Conservation (phyloP, 2,888 invertebrate genomes). For the Drosophila mayaguana region DNA sequence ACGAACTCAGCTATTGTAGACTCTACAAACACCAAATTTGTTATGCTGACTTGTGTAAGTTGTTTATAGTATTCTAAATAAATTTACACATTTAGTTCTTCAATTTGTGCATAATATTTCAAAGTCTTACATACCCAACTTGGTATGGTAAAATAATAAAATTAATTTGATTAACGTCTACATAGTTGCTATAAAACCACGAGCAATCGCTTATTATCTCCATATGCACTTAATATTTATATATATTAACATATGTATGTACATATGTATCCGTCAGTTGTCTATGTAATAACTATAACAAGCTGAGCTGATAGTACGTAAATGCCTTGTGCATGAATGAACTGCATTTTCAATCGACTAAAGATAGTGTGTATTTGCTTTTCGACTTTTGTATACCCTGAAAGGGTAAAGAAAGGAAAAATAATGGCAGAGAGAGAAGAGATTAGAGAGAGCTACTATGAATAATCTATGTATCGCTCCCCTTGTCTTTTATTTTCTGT, state of each 20-base stretch:
- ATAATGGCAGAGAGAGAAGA: neutral
- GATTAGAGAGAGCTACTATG: neutral
- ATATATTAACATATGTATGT: neutral
- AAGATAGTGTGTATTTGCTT: neutral
- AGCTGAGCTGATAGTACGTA: neutral
- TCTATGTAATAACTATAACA: neutral
- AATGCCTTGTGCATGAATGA: slow-evolving; percentile 12
- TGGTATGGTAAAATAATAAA: neutral
- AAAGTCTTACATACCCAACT: neutral
- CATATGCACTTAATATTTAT: slow-evolving; percentile 1
- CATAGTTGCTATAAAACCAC: neutral
- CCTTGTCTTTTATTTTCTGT: neutral
- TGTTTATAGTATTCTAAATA: neutral
- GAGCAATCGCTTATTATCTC: neutral
- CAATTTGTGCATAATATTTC: neutral
- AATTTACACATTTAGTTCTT: neutral
- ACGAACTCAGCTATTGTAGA: neutral
- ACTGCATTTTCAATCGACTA: neutral
- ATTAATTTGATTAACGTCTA: neutral
- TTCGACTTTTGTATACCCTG: neutral
- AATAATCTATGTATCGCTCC: neutral
- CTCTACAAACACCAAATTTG: neutral
- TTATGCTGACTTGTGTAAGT: too few species aligned
- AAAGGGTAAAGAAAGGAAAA: too few species aligned
- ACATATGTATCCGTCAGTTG: slow-evolving; percentile 2